phyloP scores from a whole-genome alignment of 2,888 invertebrate species.

The Cabera pusaria region DNA sequence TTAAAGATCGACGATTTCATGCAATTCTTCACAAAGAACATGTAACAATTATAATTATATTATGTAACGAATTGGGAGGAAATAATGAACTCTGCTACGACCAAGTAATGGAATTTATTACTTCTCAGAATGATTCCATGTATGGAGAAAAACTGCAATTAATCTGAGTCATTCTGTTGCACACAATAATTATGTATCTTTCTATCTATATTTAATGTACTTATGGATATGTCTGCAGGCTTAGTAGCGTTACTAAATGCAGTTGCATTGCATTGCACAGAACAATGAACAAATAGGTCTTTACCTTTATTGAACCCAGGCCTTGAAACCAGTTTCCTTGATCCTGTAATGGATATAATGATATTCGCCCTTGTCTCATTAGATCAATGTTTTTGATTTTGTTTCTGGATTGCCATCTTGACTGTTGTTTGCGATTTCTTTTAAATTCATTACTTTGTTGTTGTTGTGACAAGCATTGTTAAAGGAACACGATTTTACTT shows the following conservation, averaged over 20 bases:
- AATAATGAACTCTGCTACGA: too few relatives aligned
- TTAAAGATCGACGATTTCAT: too few relatives aligned
- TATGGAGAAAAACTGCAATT: slow-evolving; percentile 22
- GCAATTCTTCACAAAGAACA: slow-evolving; percentile 6
- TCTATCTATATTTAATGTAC: too few relatives aligned
- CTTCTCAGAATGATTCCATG: slow-evolving; percentile 20
- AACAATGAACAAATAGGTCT: slow-evolving; percentile 35
- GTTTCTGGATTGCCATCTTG: slow-evolving; percentile 2
- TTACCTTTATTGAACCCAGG: slow-evolving; percentile 33
- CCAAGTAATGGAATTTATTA: slow-evolving; percentile 21
- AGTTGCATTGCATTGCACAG: slow-evolving; percentile 25
- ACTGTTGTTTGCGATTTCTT: slow-evolving; percentile 1
- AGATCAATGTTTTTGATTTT: background rate
- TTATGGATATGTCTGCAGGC: too few relatives aligned
- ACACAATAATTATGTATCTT: too few relatives aligned
- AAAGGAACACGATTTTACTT: too few relatives aligned
- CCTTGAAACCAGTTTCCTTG: slow-evolving; percentile 38
- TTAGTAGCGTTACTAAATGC: slow-evolving; percentile 12
- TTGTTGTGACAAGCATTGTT: too few relatives aligned
- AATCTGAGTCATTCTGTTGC: slow-evolving; percentile 15
- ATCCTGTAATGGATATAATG: slow-evolving; percentile 26
- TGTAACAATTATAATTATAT: too few relatives aligned
- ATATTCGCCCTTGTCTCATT: slow-evolving; percentile 25
- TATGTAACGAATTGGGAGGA: slow-evolving; percentile 9
- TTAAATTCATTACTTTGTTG: too few relatives aligned